A percentile compares a stretch with the other conserved stretches of the same genome.
Conservation (phyloP, 2,113 vertebrate genomes). For the Monarcha castaneiventris region DNA sequence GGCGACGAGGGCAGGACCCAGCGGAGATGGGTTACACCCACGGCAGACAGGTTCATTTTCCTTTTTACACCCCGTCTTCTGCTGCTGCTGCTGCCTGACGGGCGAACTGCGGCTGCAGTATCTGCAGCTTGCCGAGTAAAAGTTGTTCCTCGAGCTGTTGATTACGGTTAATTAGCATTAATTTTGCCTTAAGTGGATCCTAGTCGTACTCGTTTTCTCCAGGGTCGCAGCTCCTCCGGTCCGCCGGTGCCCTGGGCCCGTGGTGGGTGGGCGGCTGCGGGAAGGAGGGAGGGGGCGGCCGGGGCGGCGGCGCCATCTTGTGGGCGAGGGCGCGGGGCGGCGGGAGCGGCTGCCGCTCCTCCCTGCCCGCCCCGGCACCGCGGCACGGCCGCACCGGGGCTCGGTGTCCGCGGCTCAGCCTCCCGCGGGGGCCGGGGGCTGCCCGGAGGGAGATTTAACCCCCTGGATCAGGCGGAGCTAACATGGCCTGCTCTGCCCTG, state of each 20-base stretch:
- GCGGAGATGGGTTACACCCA: background rate
- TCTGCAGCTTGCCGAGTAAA: background rate
- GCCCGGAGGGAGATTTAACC: too few relatives aligned
- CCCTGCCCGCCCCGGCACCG: background rate
- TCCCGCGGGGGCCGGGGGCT: too few relatives aligned
- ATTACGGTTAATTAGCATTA: slow-evolving; percentile 30
- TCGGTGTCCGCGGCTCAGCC: background rate
- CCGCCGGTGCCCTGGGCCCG: background rate
- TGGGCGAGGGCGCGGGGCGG: background rate
- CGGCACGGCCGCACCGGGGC: too few relatives aligned
- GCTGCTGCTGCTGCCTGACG: background rate
- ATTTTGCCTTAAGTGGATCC: slow-evolving; percentile 1
- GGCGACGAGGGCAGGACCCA: background rate
- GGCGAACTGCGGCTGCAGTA: background rate
- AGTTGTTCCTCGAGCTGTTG: background rate
- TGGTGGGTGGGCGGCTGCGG: background rate
- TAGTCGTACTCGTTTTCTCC: background rate
- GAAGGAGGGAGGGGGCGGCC: background rate
- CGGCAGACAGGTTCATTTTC: background rate
- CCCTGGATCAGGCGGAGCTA: background rate
- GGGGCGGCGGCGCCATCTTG: slow-evolving; percentile 41
- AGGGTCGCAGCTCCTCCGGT: background rate
- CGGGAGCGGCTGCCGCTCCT: background rate
- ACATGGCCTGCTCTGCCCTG: background rate
- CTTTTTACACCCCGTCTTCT: background rate